Percentiles rank a stretch among this genome's conserved stretches.
Conservation (phyloP, 2,797 vertebrate species). For the Thamnophis elegans region DNA sequence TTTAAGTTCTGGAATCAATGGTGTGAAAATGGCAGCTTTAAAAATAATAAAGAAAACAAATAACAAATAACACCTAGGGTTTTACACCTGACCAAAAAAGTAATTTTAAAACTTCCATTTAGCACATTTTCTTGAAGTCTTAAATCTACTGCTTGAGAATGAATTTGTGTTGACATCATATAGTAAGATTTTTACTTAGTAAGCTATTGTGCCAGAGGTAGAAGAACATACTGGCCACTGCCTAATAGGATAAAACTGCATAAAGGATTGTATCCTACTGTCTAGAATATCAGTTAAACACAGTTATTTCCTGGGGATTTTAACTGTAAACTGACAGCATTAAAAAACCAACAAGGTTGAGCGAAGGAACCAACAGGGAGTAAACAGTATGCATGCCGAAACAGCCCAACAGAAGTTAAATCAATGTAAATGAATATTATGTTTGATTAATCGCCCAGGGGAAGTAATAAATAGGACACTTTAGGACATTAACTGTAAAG, state of each 20-base stretch:
- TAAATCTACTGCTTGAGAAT: not conserved
- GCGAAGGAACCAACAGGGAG: not conserved
- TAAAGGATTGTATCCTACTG: not conserved
- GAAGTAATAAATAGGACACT: not conserved
- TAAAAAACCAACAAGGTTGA: not conserved
- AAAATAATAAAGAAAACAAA: not conserved
- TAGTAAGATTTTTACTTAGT: not conserved
- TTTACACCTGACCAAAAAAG: not conserved
- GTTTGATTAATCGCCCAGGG: not conserved
- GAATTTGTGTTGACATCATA: not conserved
- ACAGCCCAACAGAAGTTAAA: not conserved
- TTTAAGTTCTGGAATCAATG: conserved; percentile 6
- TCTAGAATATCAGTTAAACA: not conserved
- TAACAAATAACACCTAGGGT: not conserved
- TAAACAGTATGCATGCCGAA: not conserved
- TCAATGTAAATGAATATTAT: not conserved
- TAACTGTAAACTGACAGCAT: not conserved
- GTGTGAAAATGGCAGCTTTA: not conserved
- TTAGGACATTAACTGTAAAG: not conserved
- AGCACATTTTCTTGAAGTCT: not conserved
- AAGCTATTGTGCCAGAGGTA: not conserved
- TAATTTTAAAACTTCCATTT: not conserved
- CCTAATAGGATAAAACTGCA: not conserved
- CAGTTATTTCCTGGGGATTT: not conserved
- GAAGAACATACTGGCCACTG: not conserved